Percentiles rank a stretch among this genome's conserved stretches.
Evolutionary conservation across 2,888 invertebrate genomes (phyloP).

Genomic region (Andrena minutula): DNA sequence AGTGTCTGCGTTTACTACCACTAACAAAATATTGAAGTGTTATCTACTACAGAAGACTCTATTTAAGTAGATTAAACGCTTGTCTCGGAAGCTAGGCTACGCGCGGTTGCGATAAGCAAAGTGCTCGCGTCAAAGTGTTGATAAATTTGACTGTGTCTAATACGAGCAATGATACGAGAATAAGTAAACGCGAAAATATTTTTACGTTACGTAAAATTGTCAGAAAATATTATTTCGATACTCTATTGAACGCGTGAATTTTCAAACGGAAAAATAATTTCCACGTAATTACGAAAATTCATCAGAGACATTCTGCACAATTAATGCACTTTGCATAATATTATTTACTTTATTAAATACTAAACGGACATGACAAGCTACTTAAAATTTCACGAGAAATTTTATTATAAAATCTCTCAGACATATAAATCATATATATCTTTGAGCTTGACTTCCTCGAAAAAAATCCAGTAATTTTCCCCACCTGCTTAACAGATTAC

Average conservation of each 20-base stretch:
- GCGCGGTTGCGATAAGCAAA: slow-evolving; percentile 9
- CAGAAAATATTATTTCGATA: neutral
- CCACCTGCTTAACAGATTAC: too few species aligned
- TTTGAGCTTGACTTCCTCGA: too few species aligned
- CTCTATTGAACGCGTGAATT: neutral
- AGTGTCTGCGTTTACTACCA: neutral
- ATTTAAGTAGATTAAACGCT: neutral
- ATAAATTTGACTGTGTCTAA: neutral
- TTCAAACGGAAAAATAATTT: neutral
- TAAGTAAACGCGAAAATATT: neutral
- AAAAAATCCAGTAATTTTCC: too few species aligned
- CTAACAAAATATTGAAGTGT: neutral
- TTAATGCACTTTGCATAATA: too few species aligned
- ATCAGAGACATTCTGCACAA: too few species aligned
- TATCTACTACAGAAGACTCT: neutral
- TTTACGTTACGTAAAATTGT: neutral
- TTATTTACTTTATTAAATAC: too few species aligned
- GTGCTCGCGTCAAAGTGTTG: neutral
- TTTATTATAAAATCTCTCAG: too few species aligned
- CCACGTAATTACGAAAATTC: neutral
- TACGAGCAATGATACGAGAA: neutral
- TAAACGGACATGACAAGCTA: too few species aligned
- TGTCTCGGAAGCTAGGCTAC: neutral
- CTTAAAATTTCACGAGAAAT: too few species aligned
- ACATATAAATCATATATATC: too few species aligned